Base-by-base conservation (phyloP, 2,888 invertebrate species). In the Eurytoma californica region DNA sequence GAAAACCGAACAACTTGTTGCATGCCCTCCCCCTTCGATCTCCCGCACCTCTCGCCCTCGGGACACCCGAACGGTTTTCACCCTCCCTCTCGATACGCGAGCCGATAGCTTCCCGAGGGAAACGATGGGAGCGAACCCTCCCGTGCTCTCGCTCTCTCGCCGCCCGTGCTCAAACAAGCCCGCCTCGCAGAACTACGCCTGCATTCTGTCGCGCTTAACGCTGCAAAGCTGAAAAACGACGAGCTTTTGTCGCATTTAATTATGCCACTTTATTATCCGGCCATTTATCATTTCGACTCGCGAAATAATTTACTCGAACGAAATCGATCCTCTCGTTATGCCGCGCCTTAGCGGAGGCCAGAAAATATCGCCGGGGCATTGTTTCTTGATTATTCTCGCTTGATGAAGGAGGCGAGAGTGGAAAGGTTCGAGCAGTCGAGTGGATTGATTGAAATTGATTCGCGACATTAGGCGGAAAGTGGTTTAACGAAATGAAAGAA, bases 1-100 rank as follows among this genome's bases (percentile, higher is more conserved):
- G 90, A 90, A 90, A 90, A 90, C 90, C 90, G 88, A 90, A 90
- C 90, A 87, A 90, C 90, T 90, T 90, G 90, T 90, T 90, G 90
- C 90, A 88, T 88, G 85, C 77, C 82, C 84, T 79, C 82, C 74
- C 73, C 74, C 80, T 67, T 77, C 78, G 72, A 69, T 78, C 82
- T 76, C 63, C 67, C 72, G 68, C 78, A 68, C 68, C 83, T 82
- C 83, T 78, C 82, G 83, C 85, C 83, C 79, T 84, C 84, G 83
- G 83, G 84, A 83, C 84, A 83, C 83, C 84, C 85, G 88, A 88
- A 89, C 88, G 87, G 86, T 88, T 86, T 87, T 86, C 87, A 85
- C 88, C 87, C 89, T 88, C 75, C 87, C 89, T 89, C 89, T 89
- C 90, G 90, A 90, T 90, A 90, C 88, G 87, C 88, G 88, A 89